Evolutionary conservation across 2,797 vertebrate genomes (phyloP).

Genomic region (Lagocephalus sceleratus): DNA sequence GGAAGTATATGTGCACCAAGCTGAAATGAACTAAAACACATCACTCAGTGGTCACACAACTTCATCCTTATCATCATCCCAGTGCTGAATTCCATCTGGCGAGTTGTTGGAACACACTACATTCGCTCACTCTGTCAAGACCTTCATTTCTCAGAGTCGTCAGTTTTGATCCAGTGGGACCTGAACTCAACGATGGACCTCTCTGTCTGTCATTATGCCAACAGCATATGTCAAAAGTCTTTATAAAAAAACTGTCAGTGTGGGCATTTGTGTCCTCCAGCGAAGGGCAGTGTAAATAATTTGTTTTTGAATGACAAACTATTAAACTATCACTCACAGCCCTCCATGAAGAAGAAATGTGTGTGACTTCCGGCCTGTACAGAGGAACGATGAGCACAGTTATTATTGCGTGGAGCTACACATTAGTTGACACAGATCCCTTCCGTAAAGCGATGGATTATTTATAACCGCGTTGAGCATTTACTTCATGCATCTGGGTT

Average conservation of each 20-base stretch:
- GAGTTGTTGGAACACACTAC: no score
- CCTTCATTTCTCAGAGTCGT: background rate
- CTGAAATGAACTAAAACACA: no score
- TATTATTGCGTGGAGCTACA: no score
- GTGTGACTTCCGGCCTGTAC: no score
- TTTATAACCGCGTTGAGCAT: conserved; percentile 49
- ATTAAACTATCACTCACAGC: no score
- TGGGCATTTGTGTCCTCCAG: background rate
- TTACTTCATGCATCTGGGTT: conserved; percentile 63
- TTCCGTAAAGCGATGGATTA: conserved; percentile 34
- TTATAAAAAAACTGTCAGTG: background rate
- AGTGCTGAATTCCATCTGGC: no score
- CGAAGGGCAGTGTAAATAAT: background rate
- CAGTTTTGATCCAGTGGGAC: background rate
- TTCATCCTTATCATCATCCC: no score
- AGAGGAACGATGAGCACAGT: no score
- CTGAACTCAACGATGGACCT: background rate
- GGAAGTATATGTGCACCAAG: no score
- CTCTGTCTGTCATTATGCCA: background rate
- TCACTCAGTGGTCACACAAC: no score
- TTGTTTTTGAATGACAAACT: background rate
- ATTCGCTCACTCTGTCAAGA: no score
- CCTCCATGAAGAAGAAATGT: no score
- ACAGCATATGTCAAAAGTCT: background rate
- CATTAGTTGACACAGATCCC: conserved; percentile 1